Conservation (phyloP, 2,888 invertebrate species). For the Luffia ferchaultella region DNA sequence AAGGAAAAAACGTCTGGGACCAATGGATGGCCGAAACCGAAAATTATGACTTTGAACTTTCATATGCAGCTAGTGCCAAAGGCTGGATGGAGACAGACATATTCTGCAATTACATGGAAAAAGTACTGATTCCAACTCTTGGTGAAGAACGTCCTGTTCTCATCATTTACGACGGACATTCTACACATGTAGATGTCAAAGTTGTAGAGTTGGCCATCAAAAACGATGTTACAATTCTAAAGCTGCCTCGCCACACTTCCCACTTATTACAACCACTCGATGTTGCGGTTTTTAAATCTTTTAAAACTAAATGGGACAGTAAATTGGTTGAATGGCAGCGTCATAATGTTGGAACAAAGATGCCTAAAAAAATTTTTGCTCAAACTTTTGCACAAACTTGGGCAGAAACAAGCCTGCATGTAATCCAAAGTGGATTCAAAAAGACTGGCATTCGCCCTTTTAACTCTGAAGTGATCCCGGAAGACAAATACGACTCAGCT, state of each 20-base stretch:
- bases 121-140: background rate
- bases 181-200: too few species aligned
- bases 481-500: too few species aligned
- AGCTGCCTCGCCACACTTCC: too few species aligned
- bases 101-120: conserved; percentile 1
- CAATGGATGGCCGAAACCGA: conserved; percentile 18
- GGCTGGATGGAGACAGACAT: conserved; percentile 22
- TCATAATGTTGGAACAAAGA: background rate
- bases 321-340: background rate
- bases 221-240: too few species aligned
- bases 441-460: background rate
- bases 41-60: conserved; percentile 19
- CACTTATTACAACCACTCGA: background rate
- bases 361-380: conserved; percentile 1
- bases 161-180: too few species aligned
- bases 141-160: background rate
- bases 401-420: background rate
- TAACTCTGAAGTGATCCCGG: background rate
- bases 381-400: background rate
- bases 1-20: conserved; percentile 19
- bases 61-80: conserved; percentile 23
- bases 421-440: background rate
- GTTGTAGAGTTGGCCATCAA: too few species aligned
- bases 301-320: background rate
- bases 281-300: background rate